These are phyloP conservation scores for Arctia plantaginis DNA, from an alignment of 2,888 invertebrate species.

Conservation along the genomic window DNA sequence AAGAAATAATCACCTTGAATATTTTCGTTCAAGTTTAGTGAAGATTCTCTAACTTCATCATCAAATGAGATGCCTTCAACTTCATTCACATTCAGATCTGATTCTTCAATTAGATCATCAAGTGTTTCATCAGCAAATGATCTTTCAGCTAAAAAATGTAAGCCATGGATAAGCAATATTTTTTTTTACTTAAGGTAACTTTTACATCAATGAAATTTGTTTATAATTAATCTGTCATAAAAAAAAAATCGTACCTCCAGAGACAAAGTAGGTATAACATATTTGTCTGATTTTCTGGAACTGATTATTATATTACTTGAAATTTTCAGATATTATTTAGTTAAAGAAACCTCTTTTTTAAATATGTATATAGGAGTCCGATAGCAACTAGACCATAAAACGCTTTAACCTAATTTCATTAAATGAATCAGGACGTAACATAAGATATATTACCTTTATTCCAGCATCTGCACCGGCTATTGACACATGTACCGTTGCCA, in stretches of 20 bases:
- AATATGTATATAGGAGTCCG: background rate
- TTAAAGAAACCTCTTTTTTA: no score
- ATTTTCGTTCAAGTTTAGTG: background rate
- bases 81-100: background rate
- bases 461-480: conserved; percentile 1
- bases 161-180: no score
- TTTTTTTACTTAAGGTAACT: no score
- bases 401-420: background rate
- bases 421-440: background rate
- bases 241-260: no score
- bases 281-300: no score
- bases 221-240: no score
- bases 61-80: background rate
- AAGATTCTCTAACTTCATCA: background rate
- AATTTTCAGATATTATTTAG: no score
- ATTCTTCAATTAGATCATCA: background rate
- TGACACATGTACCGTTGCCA: background rate
- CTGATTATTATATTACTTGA: no score
- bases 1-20: background rate
- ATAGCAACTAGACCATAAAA: no score
- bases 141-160: background rate
- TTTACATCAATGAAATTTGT: no score
- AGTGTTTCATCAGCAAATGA: background rate
- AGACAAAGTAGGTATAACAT: no score
- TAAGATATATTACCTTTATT: background rate